Evolutionary conservation across 1,140 invertebrate species (phyloP).

Genomic region (Eriocheir sinensis): DNA sequence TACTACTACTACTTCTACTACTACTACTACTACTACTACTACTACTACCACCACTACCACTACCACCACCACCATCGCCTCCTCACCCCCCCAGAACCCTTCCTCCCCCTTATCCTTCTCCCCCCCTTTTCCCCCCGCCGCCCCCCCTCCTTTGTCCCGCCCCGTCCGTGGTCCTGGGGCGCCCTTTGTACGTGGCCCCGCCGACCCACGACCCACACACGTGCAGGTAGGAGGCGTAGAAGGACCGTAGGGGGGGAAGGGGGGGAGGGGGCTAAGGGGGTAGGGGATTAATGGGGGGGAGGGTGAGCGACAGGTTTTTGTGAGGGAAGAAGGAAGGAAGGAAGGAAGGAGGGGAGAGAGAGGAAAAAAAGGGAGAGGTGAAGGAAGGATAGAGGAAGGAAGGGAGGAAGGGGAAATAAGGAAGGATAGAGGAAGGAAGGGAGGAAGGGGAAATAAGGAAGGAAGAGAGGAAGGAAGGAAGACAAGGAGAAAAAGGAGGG

Average conservation of each 20-base stretch:
- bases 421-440: no score
- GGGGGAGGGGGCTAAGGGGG: not conserved
- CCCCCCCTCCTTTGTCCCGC: slow-evolving; percentile 38
- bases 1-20: not conserved
- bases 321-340: not conserved
- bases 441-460: no score
- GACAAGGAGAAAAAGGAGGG: no score
- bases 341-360: not conserved
- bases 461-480: no score
- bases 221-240: slow-evolving; percentile 35
- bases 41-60: not conserved
- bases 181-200: slow-evolving; percentile 57
- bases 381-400: not conserved
- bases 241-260: not conserved
- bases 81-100: not conserved
- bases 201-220: slow-evolving; percentile 66
- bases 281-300: not conserved
- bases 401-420: no score
- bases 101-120: not conserved
- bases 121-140: not conserved
- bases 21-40: slow-evolving; percentile 23
- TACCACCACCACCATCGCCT: not conserved
- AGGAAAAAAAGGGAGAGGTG: no score
- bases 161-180: not conserved
- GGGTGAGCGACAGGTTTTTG: slow-evolving; percentile 30